Conservation (phyloP, 1,140 invertebrate species). For the Streblospio benedicti region DNA sequence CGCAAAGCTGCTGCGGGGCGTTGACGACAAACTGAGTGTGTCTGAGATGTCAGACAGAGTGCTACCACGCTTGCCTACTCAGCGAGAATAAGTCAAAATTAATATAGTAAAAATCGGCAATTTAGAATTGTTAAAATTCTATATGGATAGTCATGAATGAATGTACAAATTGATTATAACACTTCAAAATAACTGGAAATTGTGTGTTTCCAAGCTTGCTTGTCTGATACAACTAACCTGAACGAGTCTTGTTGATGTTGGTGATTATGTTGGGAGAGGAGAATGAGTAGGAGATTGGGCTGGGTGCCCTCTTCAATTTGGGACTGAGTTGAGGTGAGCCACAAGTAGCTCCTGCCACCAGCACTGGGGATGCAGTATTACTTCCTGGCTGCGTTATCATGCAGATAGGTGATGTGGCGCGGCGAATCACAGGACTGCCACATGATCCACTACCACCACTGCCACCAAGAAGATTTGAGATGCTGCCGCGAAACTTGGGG, state of each 20-base stretch:
- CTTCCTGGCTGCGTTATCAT: not conserved
- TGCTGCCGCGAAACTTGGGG: conserved; percentile 26
- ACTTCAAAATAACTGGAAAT: no score
- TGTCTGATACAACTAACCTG: conserved; percentile 38
- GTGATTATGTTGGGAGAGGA: conserved; percentile 45
- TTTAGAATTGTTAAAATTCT: no score
- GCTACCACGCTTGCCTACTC: conserved; percentile 35
- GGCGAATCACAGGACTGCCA: not conserved
- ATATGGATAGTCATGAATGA: no score
- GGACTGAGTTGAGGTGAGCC: conserved; percentile 36
- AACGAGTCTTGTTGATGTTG: conserved; percentile 35
- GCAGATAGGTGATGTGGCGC: conserved; percentile 23
- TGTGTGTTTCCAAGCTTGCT: no score
- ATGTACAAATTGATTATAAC: no score
- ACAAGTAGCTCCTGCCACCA: not conserved
- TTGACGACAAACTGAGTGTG: conserved; percentile 26
- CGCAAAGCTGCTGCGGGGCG: conserved; percentile 38
- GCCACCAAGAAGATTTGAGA: conserved; percentile 31
- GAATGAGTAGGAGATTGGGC: conserved; percentile 44
- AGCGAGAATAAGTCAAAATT: conserved; percentile 12
- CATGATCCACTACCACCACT: no score
- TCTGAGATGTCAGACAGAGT: conserved; percentile 30
- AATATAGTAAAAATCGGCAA: not conserved
- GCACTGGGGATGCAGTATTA: not conserved
- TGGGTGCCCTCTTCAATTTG: conserved; percentile 35